Base-by-base conservation (phyloP, 2,888 invertebrate genomes). In the Belgica antarctica region DNA sequence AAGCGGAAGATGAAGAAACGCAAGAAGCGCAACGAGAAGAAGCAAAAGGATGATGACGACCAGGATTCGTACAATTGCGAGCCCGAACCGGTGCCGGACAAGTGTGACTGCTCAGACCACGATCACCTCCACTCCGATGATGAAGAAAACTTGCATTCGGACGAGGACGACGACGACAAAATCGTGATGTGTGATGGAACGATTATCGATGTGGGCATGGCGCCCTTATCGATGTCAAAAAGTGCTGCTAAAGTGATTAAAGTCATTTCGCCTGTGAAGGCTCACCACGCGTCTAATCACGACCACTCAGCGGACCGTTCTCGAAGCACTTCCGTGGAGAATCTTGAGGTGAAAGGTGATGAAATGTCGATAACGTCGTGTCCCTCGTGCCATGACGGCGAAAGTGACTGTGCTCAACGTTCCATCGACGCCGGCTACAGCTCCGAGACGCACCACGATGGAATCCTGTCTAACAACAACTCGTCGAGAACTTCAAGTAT, bases 401-500 rank as follows among this genome's bases (percentile, higher is more conserved):
- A 80, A 22, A 75, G 78, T 62, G 72, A 72, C 59, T 73, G 75
- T 72, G 72, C 74, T 19, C 88, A 89, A 76, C 85, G 86, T 76
- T 88, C 88, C 47, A 88, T 89, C 77, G 94, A 94, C 81, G 92
- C 90, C 75, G 94, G 94, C 46, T 94, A 94, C 78, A 92, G 91
- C 19, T 94, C 94, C 10, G 94, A 92, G 73, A 79, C 78, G 72
- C 88, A 88, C 74, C 89, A 89, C 76, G 88, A 88, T 71, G 88
- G 87, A 62, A 59, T 70, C 24, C 57, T 59, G 34, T 71, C 71
- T 2, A 68, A 71, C 75, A 86, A 86, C 73, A 86, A 86, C 34
- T 84, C 86, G 71, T 86, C 86, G 5, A 83, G 86, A 47, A 88
- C 88, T 65, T 90, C 90, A 22, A 92, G 92, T 73, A 83, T 89